Evolutionary conservation across 2,113 vertebrate species (phyloP).

Genomic region (Egretta garzetta): DNA sequence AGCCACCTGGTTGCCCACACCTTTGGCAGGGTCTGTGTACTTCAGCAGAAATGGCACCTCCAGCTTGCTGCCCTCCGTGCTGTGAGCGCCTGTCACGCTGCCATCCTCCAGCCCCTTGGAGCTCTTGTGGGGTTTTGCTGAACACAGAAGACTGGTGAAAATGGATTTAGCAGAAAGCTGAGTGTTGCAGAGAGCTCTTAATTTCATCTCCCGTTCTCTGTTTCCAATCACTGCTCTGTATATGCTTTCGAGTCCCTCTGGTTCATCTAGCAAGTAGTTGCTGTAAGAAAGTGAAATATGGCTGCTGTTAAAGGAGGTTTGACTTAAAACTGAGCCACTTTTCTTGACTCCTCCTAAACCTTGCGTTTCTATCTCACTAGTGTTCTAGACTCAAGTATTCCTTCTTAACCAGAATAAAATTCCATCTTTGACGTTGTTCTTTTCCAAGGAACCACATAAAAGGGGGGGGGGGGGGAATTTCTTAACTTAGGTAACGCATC

Average conservation of each 20-base stretch:
- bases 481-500: background rate
- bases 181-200: slow-evolving; percentile 4
- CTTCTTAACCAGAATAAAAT: slow-evolving; percentile 63
- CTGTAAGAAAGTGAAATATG: background rate
- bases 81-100: background rate
- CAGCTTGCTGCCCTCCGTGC: slow-evolving; percentile 9
- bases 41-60: slow-evolving; percentile 25
- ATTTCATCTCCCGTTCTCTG: slow-evolving; percentile 30
- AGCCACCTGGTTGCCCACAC: background rate
- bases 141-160: background rate
- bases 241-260: background rate
- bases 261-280: slow-evolving; percentile 29
- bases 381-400: slow-evolving; percentile 63
- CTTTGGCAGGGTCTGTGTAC: background rate
- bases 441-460: slow-evolving; percentile 9
- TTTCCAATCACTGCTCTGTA: slow-evolving; percentile 7
- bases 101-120: background rate
- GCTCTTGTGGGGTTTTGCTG: slow-evolving; percentile 38
- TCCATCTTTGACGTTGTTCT: slow-evolving; percentile 25
- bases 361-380: background rate
- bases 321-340: background rate
- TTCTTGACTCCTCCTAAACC: background rate
- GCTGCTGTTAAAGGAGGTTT: background rate
- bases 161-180: slow-evolving; percentile 25
- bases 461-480: background rate